Evolutionary conservation across 2,797 vertebrate species (phyloP), one percentile per base, ranked within the genome.

Genomic region (Peromyscus nudipes): DNA sequence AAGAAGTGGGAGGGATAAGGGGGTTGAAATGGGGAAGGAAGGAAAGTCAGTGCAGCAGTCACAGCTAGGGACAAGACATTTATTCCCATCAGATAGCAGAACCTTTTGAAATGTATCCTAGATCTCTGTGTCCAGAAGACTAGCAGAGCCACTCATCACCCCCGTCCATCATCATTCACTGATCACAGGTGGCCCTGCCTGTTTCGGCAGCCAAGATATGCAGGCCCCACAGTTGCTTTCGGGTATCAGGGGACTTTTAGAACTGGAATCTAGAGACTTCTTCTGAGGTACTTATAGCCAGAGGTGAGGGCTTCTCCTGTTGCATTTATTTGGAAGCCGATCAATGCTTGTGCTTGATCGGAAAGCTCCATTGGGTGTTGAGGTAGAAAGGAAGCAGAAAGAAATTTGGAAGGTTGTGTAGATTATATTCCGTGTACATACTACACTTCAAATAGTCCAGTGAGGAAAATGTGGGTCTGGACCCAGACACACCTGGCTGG

Each of bases 121-220:
- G 43, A 40, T 27, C 40, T 23, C 4, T 16, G 6, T 62, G 46
- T 57, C 19, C 4, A n/a, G 17, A 31, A 14, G 25, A 62, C 27
- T 4, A 2, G 0, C 16, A 23, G 43, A 64, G 4, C 9, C 57
- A n/a, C 62, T 43, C 64, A 2, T 67, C 0, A 0, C 12, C 37
- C 71, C 65, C 69, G 17, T 60, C 29, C 21, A 0, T 23, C 46
- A 40, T 6, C 31, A 40, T 76, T 64, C 16, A 29, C 7, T 1
- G 37, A 52, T 67, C 27, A 4, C 31, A 55, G 65, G 19, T 52
- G 62, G 55, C 29, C 8, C 2, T 25, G 43, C 23, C 43, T 3
- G 69, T 67, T 64, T 76, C 34, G n/a, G 52, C 64, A 40, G 52
- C 31, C 29, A 37, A 31, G 25, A 21, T 40, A 16, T 65, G 14